phyloP scores from a whole-genome alignment of 2,113 vertebrate genomes.

The Channa argus region DNA sequence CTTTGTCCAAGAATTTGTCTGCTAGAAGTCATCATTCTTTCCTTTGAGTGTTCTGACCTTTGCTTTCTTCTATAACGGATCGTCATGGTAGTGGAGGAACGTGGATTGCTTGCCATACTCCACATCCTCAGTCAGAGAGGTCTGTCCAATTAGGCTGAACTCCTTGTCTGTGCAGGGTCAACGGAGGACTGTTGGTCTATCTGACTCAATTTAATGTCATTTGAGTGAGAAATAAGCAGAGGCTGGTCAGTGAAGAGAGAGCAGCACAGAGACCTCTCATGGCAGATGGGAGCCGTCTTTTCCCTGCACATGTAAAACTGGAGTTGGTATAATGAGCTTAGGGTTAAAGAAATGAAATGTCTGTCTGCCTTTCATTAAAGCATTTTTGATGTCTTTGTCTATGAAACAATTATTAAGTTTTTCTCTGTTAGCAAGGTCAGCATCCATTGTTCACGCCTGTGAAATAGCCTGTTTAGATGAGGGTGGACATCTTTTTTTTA shows the following conservation, averaged over 20 bases:
- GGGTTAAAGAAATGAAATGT: slow-evolving; percentile 59
- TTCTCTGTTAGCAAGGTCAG: slow-evolving; percentile 9
- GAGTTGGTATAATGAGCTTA: slow-evolving; percentile 64
- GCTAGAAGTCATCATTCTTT: slow-evolving; percentile 28
- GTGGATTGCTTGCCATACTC: slow-evolving; percentile 23
- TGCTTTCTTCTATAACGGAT: slow-evolving; percentile 40
- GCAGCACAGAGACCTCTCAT: slow-evolving; percentile 46
- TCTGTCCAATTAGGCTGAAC: slow-evolving; percentile 77
- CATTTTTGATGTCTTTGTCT: slow-evolving; percentile 55
- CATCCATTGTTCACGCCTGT: slow-evolving; percentile 4
- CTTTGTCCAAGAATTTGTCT: slow-evolving; percentile 27
- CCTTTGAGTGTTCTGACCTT: slow-evolving; percentile 24
- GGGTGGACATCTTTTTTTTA: not conserved
- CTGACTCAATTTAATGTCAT: slow-evolving; percentile 53
- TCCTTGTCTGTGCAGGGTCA: slow-evolving; percentile 55
- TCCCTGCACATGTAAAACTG: slow-evolving; percentile 54
- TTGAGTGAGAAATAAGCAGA: slow-evolving; percentile 45
- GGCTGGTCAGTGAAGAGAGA: slow-evolving; percentile 34
- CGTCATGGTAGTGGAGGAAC: slow-evolving; percentile 22
- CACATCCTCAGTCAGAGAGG: slow-evolving; percentile 57
- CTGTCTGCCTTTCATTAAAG: slow-evolving; percentile 53
- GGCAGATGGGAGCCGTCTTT: slow-evolving; percentile 40
- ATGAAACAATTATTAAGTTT: slow-evolving; percentile 28
- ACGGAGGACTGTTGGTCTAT: slow-evolving; percentile 19
- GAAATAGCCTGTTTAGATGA: slow-evolving; percentile 22